A percentile compares a stretch with the other conserved stretches of the same genome.
phyloP scores from a whole-genome alignment of 2,888 invertebrate species.

The Thymelicus lineola region DNA sequence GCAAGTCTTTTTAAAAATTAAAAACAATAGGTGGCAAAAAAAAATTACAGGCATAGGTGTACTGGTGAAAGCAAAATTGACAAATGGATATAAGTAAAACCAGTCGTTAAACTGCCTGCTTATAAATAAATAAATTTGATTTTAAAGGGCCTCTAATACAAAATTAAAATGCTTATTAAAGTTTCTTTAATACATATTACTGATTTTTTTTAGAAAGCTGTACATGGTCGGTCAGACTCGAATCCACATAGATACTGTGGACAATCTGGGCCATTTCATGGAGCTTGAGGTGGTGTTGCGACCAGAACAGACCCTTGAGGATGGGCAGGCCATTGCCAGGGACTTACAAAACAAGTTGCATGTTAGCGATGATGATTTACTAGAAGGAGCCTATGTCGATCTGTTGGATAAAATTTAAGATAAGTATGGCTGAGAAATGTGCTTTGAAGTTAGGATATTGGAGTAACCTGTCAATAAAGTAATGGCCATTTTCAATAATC shows the following conservation, averaged over 20 bases:
- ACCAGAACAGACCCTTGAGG: constrained; percentile 87
- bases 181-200: no score
- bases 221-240: constrained; percentile 93
- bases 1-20: no score
- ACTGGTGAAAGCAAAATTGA: no score
- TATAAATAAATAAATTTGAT: no score
- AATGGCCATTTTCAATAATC: no score
- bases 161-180: no score
- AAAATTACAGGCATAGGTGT: no score
- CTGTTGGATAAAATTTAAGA: constrained; percentile 69
- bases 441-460: background rate
- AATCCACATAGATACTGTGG: constrained; percentile 94
- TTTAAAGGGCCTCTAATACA: no score
- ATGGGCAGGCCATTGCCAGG: constrained; percentile 89
- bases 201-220: constrained; percentile 83
- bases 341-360: constrained; percentile 88
- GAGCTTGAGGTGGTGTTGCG: constrained; percentile 92
- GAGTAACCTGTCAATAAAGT: no score
- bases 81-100: no score
- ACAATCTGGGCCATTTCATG: constrained; percentile 91
- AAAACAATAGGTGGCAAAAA: no score
- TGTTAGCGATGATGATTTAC: constrained; percentile 86
- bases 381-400: constrained; percentile 92
- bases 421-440: background rate
- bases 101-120: no score